phyloP scores from a whole-genome alignment of 2,888 invertebrate genomes.

The Sphaerophoria taeniata region DNA sequence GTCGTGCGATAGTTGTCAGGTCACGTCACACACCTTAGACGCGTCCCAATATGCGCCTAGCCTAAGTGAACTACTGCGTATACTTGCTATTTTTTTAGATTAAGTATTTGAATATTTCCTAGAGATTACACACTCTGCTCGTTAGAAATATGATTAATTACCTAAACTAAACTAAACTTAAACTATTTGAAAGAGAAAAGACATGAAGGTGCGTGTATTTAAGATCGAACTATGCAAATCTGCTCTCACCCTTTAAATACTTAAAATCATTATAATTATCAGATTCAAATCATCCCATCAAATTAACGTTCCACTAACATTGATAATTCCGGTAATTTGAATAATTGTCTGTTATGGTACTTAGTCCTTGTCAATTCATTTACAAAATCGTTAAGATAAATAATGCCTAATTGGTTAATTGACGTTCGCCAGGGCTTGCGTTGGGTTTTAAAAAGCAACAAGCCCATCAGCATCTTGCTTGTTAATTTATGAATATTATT shows the following conservation, averaged over 20 bases:
- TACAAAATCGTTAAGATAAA: constrained; percentile 23
- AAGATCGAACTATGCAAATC: no score
- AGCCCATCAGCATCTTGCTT: constrained; percentile 3
- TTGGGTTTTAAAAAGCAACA: background rate
- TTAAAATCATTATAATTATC: background rate
- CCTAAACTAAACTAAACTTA: no score
- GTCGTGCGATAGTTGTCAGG: no score
- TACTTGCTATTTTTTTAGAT: no score
- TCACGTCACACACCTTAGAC: no score
- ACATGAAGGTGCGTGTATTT: no score
- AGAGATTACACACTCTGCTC: no score
- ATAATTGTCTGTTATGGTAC: constrained; percentile 30
- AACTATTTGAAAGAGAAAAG: no score
- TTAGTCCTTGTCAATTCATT: constrained; percentile 7
- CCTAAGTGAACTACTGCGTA: no score
- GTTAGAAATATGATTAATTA: no score
- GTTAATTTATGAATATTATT: constrained; percentile 25
- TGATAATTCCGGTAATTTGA: constrained; percentile 19
- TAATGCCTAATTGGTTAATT: constrained; percentile 25
- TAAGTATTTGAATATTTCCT: no score
- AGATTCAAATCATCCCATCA: constrained; percentile 12
- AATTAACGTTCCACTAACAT: constrained; percentile 13
- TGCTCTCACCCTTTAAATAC: background rate
- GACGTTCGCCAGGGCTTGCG: constrained; percentile 14
- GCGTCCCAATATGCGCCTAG: no score